Evolutionary conservation across 2,888 invertebrate species (phyloP), one percentile per base, ranked within the genome.

Genomic region (Lepas anatifera): DNA sequence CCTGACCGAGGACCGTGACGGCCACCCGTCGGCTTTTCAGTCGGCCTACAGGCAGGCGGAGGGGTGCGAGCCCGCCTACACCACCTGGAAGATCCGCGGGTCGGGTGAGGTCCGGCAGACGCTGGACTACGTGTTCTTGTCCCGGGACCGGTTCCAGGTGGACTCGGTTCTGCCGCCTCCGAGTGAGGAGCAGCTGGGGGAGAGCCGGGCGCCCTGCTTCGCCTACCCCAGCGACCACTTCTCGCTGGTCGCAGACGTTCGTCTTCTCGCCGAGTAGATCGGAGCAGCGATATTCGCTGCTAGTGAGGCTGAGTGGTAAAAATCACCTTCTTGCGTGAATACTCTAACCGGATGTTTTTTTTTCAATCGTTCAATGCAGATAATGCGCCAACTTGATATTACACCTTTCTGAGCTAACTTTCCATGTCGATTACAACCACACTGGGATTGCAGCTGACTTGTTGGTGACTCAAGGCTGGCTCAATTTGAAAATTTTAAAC

Each of bases 141-240:
- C 84, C 7, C 82, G 82, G 72, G 80, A 84, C 71, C 80, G 81
- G 46, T 80, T 89, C 50, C 82, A 83, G 74, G 84, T 88, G 1
- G 81, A 82, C 22, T 80, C 82, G 4, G 79, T 86, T 4, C 77
- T 87, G 39, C 81, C 84, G 69, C 83, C 89, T 72, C 89, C 89
- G 0, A 82, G 83, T 0, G 87, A 81, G 48, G 84, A 85, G 32
- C 85, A 87, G 75, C 85, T 90, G 70, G 89, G 89, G 1, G 81
- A 82, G 68, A 82, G 84, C 74, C 82, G 87, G 67, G 85, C 89
- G 37, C 89, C 89, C 2, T 87, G 87, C 69, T 82, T 84, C 74
- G 79, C 81, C 69, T 89, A 89, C 79, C 88, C 89, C 0, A 89
- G 89, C 1, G 90, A 90, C 81, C 90, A 90, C 77, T 86, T 90